These are phyloP conservation scores for Chloroceryle aenea DNA, from an alignment of 2,113 vertebrate genomes.

Conservation along the genomic window DNA sequence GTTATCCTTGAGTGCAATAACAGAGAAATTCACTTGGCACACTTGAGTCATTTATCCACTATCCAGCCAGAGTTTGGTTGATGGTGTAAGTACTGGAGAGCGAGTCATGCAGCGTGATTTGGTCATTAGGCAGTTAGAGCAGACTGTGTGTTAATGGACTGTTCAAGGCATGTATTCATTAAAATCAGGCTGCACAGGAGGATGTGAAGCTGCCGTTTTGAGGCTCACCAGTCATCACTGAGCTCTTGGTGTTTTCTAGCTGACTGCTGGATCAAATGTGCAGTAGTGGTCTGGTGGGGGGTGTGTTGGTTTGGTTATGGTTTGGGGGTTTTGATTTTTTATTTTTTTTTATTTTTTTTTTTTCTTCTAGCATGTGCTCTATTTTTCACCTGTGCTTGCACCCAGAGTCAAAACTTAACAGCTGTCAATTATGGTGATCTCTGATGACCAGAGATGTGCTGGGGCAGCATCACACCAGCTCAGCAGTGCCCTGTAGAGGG, in stretches of 20 bases:
- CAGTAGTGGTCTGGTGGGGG: not conserved
- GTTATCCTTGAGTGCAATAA: not conserved
- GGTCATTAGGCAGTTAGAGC: not conserved
- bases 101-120: not conserved
- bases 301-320: not conserved
- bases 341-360: not conserved
- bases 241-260: not conserved
- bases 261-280: not conserved
- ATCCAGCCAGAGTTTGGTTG: not conserved
- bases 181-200: not conserved
- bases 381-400: not conserved
- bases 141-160: not conserved
- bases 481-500: not conserved
- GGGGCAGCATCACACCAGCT: not conserved
- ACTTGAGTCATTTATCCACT: not conserved
- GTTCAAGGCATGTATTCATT: not conserved
- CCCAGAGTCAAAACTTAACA: not conserved
- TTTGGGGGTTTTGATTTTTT: not conserved
- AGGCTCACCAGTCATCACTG: not conserved
- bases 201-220: not conserved
- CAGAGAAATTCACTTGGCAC: not conserved
- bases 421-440: not conserved
- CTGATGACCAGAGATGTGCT: not conserved
- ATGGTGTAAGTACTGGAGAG: not conserved
- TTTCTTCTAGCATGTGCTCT: not conserved